phyloP scores from a whole-genome alignment of 2,888 invertebrate genomes.

The Xanthostigma xanthostigma region DNA sequence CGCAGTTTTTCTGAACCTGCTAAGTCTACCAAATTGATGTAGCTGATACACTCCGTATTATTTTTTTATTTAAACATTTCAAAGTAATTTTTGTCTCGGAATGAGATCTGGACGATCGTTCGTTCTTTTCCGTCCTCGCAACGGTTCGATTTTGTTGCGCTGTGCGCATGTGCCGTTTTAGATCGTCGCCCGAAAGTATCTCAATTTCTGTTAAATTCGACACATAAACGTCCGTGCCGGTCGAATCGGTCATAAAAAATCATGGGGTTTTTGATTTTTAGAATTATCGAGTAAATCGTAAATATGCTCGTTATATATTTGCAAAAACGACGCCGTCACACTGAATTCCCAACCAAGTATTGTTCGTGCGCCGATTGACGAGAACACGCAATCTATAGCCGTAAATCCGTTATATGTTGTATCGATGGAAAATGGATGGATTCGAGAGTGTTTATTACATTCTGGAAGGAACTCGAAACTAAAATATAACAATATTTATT shows the following conservation, averaged over 20 bases:
- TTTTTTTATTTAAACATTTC: conserved; percentile 44
- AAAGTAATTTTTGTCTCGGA: conserved; percentile 44
- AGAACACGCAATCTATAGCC: no score
- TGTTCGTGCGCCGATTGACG: no score
- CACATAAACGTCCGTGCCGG: conserved; percentile 39
- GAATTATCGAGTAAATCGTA: conserved; percentile 37
- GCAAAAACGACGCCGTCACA: no score
- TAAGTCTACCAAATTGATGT: conserved; percentile 70
- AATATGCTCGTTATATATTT: conserved; percentile 47
- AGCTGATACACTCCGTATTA: no score
- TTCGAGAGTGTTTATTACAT: no score
- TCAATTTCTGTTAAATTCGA: conserved; percentile 42
- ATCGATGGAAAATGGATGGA: no score
- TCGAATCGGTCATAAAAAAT: no score
- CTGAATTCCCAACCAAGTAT: no score
- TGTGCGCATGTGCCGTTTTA: conserved; percentile 50
- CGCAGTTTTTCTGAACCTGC: conserved; percentile 76
- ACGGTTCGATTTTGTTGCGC: conserved; percentile 64
- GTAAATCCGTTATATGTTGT: no score
- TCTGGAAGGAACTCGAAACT: no score
- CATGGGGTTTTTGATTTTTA: conserved; percentile 31
- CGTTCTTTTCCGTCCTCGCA: conserved; percentile 44
- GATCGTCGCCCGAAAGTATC: conserved; percentile 45
- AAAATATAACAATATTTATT: no score
- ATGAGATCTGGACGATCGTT: conserved; percentile 35